These are phyloP conservation scores for Sporophila hypoxantha DNA, from an alignment of 2,113 vertebrate genomes.

Conservation along the genomic window DNA sequence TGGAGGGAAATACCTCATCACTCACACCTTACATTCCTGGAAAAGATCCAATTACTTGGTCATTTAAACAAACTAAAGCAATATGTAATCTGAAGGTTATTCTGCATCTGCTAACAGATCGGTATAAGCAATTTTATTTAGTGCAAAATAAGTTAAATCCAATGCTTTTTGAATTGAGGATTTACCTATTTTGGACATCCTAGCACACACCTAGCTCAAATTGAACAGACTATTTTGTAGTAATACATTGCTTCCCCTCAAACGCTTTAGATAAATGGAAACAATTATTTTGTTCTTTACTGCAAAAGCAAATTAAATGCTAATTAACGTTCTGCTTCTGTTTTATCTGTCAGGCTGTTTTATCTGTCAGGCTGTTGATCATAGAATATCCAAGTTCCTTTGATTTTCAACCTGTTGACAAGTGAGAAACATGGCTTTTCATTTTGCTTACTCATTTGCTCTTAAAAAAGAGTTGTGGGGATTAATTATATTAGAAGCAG, in stretches of 20 bases:
- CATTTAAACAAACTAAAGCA: not conserved
- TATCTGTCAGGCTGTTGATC: not conserved
- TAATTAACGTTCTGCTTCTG: not conserved
- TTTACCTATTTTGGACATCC: not conserved
- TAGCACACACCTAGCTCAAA: not conserved
- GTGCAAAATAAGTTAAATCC: not conserved
- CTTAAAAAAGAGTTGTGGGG: not conserved
- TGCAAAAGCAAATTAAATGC: not conserved
- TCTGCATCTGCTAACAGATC: not conserved
- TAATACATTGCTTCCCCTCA: not conserved
- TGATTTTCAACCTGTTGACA: not conserved
- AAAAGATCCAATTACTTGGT: not conserved
- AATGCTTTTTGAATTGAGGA: not conserved
- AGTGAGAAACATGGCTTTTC: not conserved
- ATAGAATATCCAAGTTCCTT: not conserved
- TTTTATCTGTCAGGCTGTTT: not conserved
- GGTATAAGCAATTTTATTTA: not conserved
- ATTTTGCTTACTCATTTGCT: not conserved
- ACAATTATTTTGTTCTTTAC: not conserved
- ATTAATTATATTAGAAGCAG: not conserved
- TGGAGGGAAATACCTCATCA: not conserved
- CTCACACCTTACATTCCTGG: not conserved
- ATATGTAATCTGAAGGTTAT: not conserved
- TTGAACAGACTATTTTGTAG: not conserved
- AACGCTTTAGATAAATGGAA: not conserved